Conservation (phyloP, 2,113 vertebrate species). For the Turnix velox region DNA sequence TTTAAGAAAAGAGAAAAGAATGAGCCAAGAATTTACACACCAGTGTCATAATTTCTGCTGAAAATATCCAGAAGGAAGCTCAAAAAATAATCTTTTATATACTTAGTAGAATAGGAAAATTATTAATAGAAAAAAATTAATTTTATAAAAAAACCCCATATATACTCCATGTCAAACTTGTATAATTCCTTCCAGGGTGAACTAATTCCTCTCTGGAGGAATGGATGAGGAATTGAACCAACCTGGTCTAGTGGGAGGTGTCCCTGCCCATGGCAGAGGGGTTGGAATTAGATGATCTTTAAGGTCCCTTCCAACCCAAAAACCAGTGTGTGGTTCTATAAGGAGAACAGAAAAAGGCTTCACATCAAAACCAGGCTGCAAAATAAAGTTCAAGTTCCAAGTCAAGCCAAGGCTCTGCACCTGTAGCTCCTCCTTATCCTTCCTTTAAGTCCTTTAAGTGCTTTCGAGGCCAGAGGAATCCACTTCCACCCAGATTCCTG, state of each 20-base stretch:
- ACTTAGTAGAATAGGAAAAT: neutral
- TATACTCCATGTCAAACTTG: neutral
- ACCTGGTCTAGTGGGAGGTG: too few relatives aligned
- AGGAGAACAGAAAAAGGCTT: too few relatives aligned
- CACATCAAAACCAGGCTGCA: neutral
- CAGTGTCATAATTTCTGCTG: neutral
- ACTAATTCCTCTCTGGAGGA: too few relatives aligned
- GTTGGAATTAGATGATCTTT: too few relatives aligned
- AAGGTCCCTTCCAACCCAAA: too few relatives aligned
- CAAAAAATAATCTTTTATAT: neutral
- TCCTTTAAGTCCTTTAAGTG: neutral
- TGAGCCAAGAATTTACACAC: neutral
- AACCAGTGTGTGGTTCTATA: too few relatives aligned
- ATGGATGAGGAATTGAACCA: too few relatives aligned
- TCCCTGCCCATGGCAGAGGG: too few relatives aligned
- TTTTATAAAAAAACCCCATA: too few relatives aligned
- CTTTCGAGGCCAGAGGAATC: neutral
- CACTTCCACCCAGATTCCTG: neutral
- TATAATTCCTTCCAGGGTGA: neutral
- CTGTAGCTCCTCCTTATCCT: neutral
- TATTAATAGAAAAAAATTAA: neutral
- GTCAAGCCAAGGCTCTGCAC: accelerated
- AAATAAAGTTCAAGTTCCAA: neutral
- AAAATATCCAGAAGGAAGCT: neutral
- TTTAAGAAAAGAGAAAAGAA: neutral